Percentiles rank a stretch among this genome's conserved stretches.
phyloP scores from a whole-genome alignment of 2,888 invertebrate species.

The Drosophila austrosaltans region DNA sequence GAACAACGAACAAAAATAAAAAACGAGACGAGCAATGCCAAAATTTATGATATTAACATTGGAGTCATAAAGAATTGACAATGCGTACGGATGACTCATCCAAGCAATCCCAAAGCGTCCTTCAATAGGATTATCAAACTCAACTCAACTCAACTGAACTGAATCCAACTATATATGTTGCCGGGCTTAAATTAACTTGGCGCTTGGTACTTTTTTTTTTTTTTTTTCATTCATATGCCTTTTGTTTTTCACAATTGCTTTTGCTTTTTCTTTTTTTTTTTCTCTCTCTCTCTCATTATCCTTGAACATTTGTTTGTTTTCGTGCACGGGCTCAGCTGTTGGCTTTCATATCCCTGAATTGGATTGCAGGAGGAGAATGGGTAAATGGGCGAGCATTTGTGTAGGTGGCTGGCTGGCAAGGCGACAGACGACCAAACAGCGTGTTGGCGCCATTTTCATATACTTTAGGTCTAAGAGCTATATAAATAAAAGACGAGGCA shows the following conservation, averaged over 20 bases:
- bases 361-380: not conserved
- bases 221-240: constrained; percentile 27
- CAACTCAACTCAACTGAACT: not conserved
- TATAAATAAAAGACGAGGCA: not conserved
- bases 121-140: constrained; percentile 27
- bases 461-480: constrained; percentile 2
- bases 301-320: constrained; percentile 51
- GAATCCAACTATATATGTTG: not conserved
- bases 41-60: constrained; percentile 45
- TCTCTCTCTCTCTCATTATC: not conserved
- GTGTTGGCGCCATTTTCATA: constrained; percentile 41
- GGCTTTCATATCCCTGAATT: constrained; percentile 51
- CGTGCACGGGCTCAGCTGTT: constrained; percentile 64
- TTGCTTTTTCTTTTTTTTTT: constrained; percentile 8
- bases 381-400: not conserved
- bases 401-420: not conserved
- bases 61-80: constrained; percentile 34
- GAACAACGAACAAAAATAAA: not conserved
- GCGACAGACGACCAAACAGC: constrained; percentile 30
- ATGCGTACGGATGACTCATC: constrained; percentile 33
- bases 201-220: constrained; percentile 17
- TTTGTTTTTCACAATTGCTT: constrained; percentile 23
- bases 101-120: constrained; percentile 24
- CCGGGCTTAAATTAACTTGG: constrained; percentile 26
- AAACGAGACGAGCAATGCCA: constrained; percentile 29